Evolutionary conservation across 2,888 invertebrate genomes (phyloP), one percentile per base, ranked within the genome.

Genomic region (Caenorhabditis sinica): DNA sequence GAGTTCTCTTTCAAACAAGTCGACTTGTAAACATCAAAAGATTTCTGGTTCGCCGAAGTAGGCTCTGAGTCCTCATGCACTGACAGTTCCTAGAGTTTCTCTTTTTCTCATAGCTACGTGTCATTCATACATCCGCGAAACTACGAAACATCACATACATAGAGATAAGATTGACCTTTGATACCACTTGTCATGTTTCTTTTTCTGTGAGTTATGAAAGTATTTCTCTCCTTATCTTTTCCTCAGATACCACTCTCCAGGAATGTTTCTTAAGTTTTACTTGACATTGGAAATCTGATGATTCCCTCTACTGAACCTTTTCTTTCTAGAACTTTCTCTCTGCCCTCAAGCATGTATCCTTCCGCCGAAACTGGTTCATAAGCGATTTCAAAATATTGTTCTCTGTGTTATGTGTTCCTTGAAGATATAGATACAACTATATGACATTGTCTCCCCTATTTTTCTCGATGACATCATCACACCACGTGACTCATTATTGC

Each of bases 401-500:
- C 63, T 15, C 43, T 66, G n/a, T 66, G 65, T 45, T 45, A 15
- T 4, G 15, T 65, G 25, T 68, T 68, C 49, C 68, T 68, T 33
- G 49, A 68, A 68, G 53, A 53, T 49, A 63, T 63, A 25, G 40
- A 56, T 23, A 23, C 23, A 36, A 40, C 9, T 63, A n/a, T 20
- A 13, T 49, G 20, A 11, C 33, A 68, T 53, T 53, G 68, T 66
- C 30, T 66, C 30, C 43, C 45, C 25, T 43, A 13, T 4, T 23
- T 51, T 33, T 68, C 68, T 23, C 51, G 25, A 69, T 69, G 69
- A 69, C 69, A 69, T 69, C 65, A 65, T 33, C 49, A 23, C 61
- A 45, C 25, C 68, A 69, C 56, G 56, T 69, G 69, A 69, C 69
- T 69, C 69, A 69, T 69, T 69, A 69, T 53, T 68, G 51, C 49